Evolutionary conservation across 2,888 invertebrate species (phyloP), one percentile per base, ranked within the genome.

Genomic region (Dermolepida albohirtum): DNA sequence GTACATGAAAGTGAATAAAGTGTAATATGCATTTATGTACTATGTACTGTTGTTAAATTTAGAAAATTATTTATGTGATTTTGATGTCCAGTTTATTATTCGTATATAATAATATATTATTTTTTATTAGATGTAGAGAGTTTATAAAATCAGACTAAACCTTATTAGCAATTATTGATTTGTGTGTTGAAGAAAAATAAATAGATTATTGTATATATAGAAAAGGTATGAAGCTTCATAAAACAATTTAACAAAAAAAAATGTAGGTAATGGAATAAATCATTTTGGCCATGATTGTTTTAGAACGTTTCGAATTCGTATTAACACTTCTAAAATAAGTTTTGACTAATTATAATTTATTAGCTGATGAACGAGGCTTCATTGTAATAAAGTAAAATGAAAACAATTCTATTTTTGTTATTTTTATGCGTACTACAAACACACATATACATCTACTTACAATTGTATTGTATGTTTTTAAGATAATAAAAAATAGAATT

Each of bases 41-140:
- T 80, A 80, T 78, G 78, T 74, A 75, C 74, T 77, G 77, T 80
- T 80, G 80, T 81, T 80, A 81, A 75, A 79, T 75, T 79, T 81
- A 81, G 81, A 64, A 79, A 76, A 80, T 81, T 80, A 76, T 81
- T 80, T 81, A 79, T 80, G 80, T 80, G 77, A 78, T 79, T 80
- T 79, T 80, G 78, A 79, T 78, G 79, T 80, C 76, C 74, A 39
- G 8, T 73, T 68, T 34, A 34, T 74, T 67, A 27, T 62, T 29
- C 63, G 49, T 71, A 68, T 72, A 73, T 68, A 34, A 34, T 34
- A 71, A 70, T 70, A 74, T 67, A 70, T 72, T 74, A 72, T 74
- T 74, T 74, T 73, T 73, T 51, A 73, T 70, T 74, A 74, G 74
- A 68, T 71, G 70, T 74, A 74, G 74, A 71, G 70, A 68, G 71